Conservation (phyloP, 2,113 vertebrate genomes). For the Felis catus region F.catus_Fca126_mat1.0 CM031419.1:191615501-191616000, state of each 20-base stretch:
- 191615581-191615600: not conserved
- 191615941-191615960: not conserved
- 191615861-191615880: not conserved
- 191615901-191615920: not conserved
- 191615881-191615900: not conserved
- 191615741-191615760: not conserved
- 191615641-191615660: not conserved
- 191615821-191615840: not conserved
- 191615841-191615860: not conserved
- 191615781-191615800: slow-evolving; percentile 46
- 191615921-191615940: not conserved
- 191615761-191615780: slow-evolving; percentile 18
- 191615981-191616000: not conserved
- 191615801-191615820: slow-evolving; percentile 36
- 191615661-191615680: not conserved
- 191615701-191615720: not conserved
- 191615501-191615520: not conserved
- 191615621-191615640: not conserved
- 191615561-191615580: not conserved
- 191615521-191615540: not conserved
- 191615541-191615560: slow-evolving; percentile 28
- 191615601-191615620: not conserved
- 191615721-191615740: not conserved
- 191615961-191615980: not conserved
- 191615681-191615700: slow-evolving; percentile 30